Percentiles rank a stretch among this genome's conserved stretches.
Conservation (phyloP, 2,797 vertebrate species). For the Galaxias olidus region DNA sequence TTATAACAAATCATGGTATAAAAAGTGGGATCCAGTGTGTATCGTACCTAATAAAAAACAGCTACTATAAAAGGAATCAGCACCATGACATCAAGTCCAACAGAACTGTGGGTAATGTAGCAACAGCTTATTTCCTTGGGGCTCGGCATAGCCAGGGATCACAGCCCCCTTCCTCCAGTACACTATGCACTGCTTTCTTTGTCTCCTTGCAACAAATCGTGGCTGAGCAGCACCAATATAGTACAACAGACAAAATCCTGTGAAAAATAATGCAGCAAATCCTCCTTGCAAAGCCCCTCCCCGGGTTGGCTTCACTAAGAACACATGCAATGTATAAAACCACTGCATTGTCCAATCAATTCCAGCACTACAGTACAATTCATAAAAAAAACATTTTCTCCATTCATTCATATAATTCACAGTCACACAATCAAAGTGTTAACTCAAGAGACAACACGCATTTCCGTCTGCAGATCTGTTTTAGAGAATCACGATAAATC, state of each 20-base stretch:
- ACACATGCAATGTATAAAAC: slow-evolving; percentile 42
- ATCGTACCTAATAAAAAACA: background rate
- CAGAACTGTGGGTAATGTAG: slow-evolving; percentile 53
- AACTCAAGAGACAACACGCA: slow-evolving; percentile 44
- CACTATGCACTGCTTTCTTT: slow-evolving; percentile 57
- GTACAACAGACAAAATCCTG: slow-evolving; percentile 54
- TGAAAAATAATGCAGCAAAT: slow-evolving; percentile 71
- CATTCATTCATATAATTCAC: slow-evolving; percentile 48
- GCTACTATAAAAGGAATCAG: slow-evolving; percentile 22
- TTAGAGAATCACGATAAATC: background rate
- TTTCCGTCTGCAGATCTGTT: background rate
- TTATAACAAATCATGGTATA: no score
- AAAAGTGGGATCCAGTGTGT: no score
- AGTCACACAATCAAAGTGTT: slow-evolving; percentile 36
- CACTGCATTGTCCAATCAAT: slow-evolving; percentile 58
- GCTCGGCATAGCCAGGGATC: slow-evolving; percentile 51
- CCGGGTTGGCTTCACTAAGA: slow-evolving; percentile 50
- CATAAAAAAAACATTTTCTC: slow-evolving; percentile 27
- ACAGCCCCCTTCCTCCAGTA: slow-evolving; percentile 47
- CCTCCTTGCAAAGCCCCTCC: slow-evolving; percentile 71
- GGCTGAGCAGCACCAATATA: slow-evolving; percentile 46
- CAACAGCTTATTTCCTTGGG: slow-evolving; percentile 51
- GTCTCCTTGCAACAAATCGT: slow-evolving; percentile 58
- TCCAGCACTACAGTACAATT: slow-evolving; percentile 26
- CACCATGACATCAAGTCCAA: slow-evolving; percentile 53